Conservation (phyloP, 2,113 vertebrate species). For the Gracilinanus agilis region DNA sequence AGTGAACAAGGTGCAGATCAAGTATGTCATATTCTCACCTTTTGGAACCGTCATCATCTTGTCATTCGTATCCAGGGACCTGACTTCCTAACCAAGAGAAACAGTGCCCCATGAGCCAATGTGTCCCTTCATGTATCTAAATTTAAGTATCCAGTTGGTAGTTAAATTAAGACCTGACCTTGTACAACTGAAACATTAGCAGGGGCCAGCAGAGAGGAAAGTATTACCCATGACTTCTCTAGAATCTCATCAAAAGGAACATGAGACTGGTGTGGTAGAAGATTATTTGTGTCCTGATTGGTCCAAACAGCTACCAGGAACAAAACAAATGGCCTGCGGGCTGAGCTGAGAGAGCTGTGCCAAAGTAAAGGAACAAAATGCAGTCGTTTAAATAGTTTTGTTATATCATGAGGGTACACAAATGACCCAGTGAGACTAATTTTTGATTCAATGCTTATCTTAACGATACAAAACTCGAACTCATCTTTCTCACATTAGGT, state of each 20-base stretch:
- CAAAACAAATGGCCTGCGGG: slow-evolving; percentile 75
- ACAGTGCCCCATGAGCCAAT: slow-evolving; percentile 77
- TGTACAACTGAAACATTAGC: slow-evolving; percentile 84
- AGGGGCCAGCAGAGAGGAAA: slow-evolving; percentile 76
- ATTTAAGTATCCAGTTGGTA: slow-evolving; percentile 87
- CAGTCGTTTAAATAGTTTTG: neutral
- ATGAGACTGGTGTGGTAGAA: slow-evolving; percentile 69
- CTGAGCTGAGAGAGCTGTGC: neutral
- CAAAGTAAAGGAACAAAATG: slow-evolving; percentile 33
- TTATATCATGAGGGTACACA: neutral
- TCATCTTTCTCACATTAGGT: neutral
- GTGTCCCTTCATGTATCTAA: slow-evolving; percentile 86
- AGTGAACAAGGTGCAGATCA: slow-evolving; percentile 71
- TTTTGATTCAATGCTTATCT: neutral
- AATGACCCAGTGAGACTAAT: neutral
- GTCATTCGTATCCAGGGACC: slow-evolving; percentile 82
- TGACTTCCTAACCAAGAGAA: slow-evolving; percentile 84
- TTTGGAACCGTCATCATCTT: slow-evolving; percentile 84
- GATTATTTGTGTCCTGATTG: slow-evolving; percentile 78
- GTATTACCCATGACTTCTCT: slow-evolving; percentile 84
- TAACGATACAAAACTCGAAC: neutral
- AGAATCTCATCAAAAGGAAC: slow-evolving; percentile 84
- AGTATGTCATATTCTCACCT: slow-evolving; percentile 84
- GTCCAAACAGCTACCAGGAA: slow-evolving; percentile 76
- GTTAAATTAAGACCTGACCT: slow-evolving; percentile 91